phyloP scores from a whole-genome alignment of 2,888 invertebrate species.

The Cybosia mesomella region DNA sequence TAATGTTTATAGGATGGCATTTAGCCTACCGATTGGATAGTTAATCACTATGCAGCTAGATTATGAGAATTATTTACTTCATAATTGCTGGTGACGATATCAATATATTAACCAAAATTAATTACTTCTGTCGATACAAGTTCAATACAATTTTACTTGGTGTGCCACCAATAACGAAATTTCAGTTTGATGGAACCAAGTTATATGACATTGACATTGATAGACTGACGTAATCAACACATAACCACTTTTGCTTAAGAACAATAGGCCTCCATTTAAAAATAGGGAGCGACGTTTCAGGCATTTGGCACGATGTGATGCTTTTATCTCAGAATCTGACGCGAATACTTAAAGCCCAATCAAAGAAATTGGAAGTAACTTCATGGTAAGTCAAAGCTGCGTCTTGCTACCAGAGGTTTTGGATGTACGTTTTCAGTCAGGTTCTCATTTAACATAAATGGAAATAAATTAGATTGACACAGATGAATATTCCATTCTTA shows the following conservation, averaged over 20 bases:
- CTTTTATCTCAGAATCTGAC: too few relatives aligned
- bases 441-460: too few relatives aligned
- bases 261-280: neutral
- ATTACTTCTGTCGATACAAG: neutral
- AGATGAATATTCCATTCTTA: neutral
- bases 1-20: neutral
- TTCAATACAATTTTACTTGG: neutral
- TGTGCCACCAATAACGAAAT: neutral
- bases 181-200: neutral
- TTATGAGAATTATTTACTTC: neutral
- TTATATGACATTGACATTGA: neutral
- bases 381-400: neutral
- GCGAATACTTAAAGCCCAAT: neutral
- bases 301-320: neutral
- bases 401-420: neutral
- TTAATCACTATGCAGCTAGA: neutral
- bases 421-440: too few relatives aligned
- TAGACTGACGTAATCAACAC: neutral
- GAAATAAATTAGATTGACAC: too few relatives aligned
- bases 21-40: neutral
- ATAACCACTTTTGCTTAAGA: constrained; percentile 4
- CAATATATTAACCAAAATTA: neutral
- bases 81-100: neutral
- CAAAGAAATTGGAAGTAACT: neutral
- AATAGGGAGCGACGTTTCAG: too few relatives aligned